Evolutionary conservation across 2,797 vertebrate species (phyloP).

Genomic region (Lemur catta): DNA sequence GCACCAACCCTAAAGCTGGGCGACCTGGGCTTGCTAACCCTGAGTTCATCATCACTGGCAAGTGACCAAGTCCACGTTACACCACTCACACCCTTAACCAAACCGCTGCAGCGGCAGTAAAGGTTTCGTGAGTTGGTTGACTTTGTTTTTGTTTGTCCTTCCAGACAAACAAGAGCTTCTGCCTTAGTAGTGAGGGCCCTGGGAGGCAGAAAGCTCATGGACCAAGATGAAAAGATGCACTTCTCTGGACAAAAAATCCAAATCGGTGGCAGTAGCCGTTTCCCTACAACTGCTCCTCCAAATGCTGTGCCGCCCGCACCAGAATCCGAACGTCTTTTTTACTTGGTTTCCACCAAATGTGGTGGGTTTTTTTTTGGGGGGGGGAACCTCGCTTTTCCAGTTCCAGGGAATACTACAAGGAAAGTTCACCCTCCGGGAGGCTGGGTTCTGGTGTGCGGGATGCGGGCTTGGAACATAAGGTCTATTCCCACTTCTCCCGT

Average conservation of each 20-base stretch:
- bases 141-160: not conserved
- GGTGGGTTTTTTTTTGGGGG: not conserved
- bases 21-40: not conserved
- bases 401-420: not conserved
- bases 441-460: constrained; percentile 86
- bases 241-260: not conserved
- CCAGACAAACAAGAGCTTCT: not conserved
- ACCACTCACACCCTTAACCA: not conserved
- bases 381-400: not conserved
- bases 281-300: not conserved
- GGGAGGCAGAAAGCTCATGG: not conserved
- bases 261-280: not conserved
- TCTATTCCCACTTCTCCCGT: not conserved
- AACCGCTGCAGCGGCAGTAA: not conserved
- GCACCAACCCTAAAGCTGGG: not conserved
- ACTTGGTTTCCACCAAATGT: not conserved
- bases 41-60: not conserved
- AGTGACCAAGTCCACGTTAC: not conserved
- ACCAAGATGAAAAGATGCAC: not conserved
- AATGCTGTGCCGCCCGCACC: not conserved
- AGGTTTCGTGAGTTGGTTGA: not conserved
- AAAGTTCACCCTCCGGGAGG: not conserved
- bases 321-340: not conserved
- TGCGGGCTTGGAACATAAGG: not conserved
- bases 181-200: not conserved